Conservation (phyloP, 2,888 invertebrate genomes). For the Biston betularia region DNA sequence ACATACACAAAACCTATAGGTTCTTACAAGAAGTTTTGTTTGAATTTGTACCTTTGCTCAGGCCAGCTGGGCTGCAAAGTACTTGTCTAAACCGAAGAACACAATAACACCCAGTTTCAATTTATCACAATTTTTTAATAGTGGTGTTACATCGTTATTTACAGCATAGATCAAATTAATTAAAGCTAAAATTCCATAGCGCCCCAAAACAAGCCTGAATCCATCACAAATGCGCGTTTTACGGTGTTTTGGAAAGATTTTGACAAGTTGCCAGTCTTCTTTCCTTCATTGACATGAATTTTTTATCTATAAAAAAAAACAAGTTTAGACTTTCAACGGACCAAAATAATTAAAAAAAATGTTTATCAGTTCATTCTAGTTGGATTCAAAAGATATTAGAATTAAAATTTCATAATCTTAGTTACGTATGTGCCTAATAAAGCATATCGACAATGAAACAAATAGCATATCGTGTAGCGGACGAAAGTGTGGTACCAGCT, state of each 20-base stretch:
- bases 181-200: slow-evolving; percentile 33
- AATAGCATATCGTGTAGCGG: too few species aligned
- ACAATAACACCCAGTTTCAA: slow-evolving; percentile 50
- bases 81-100: slow-evolving; percentile 51
- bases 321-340: too few species aligned
- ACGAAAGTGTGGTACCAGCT: too few species aligned
- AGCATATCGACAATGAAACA: too few species aligned
- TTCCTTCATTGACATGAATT: too few species aligned
- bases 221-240: slow-evolving; percentile 4
- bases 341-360: too few species aligned
- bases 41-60: slow-evolving; percentile 38
- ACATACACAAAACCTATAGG: not conserved
- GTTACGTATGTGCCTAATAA: too few species aligned
- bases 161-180: not conserved
- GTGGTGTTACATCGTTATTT: slow-evolving; percentile 19
- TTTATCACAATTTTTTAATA: slow-evolving; percentile 44
- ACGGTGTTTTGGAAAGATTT: slow-evolving; percentile 12
- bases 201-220: slow-evolving; percentile 62
- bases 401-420: too few species aligned
- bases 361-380: too few species aligned
- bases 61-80: slow-evolving; percentile 70
- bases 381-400: too few species aligned
- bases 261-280: not conserved
- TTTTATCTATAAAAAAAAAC: too few species aligned
- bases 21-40: not conserved